phyloP scores from a whole-genome alignment of 2,888 invertebrate species.

The Philhelius pedissequus region DNA sequence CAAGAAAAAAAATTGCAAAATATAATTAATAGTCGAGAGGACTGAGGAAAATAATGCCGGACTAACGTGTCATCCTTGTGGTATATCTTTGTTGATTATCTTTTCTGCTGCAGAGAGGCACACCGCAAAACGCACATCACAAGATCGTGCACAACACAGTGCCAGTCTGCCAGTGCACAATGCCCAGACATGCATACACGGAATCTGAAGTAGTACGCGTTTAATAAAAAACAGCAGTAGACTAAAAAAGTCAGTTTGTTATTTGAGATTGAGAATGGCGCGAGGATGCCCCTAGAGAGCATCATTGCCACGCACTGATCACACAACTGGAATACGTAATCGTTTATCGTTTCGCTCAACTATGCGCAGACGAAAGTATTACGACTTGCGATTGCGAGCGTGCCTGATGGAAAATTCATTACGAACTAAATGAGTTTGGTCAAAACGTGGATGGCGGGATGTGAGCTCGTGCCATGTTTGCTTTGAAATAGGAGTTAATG shows the following conservation, averaged over 20 bases:
- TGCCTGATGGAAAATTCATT: conserved; percentile 58
- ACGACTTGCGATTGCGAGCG: conserved; percentile 3
- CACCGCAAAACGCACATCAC: not conserved
- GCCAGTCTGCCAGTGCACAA: not conserved
- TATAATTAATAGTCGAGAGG: conserved; percentile 59
- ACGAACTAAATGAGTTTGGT: conserved; percentile 25
- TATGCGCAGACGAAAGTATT: conserved; percentile 19
- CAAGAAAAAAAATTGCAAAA: conserved; percentile 30
- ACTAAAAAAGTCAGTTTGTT: conserved; percentile 12
- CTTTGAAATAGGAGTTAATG: not conserved
- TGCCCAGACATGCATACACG: not conserved
- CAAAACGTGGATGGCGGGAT: not conserved
- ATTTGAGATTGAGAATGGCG: conserved; percentile 37
- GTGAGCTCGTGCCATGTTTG: conserved; percentile 53
- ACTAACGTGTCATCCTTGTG: conserved; percentile 66
- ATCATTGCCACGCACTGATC: conserved; percentile 67
- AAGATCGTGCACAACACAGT: conserved; percentile 19
- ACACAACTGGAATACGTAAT: conserved; percentile 65
- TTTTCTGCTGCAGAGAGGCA: conserved; percentile 29
- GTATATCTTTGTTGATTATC: conserved; percentile 65
- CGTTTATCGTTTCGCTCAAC: conserved; percentile 20
- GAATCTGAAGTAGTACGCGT: conserved; percentile 36
- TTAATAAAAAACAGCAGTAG: conserved; percentile 22
- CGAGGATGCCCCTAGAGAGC: conserved; percentile 66
- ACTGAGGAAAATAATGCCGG: conserved; percentile 58